phyloP scores from a whole-genome alignment of 2,113 vertebrate species.

The Perca flavescens region DNA sequence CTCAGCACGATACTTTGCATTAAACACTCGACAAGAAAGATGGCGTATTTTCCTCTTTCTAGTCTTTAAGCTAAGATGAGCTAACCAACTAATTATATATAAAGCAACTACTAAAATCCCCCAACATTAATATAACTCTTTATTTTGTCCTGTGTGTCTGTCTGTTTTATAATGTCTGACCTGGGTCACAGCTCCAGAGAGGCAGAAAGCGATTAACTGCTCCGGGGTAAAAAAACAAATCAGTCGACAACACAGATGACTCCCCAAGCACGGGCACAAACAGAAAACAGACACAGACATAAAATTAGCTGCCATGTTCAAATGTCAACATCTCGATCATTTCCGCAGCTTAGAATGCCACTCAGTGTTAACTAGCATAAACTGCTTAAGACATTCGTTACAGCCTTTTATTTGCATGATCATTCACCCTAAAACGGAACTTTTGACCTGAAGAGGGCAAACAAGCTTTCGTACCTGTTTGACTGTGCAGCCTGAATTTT shows the following conservation, averaged over 20 bases:
- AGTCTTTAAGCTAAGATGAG: no score
- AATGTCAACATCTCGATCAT: constrained; percentile 59
- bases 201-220: constrained; percentile 23
- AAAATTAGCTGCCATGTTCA: constrained; percentile 40
- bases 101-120: not conserved
- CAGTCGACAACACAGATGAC: constrained; percentile 19
- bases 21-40: no score
- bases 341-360: constrained; percentile 37
- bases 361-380: not conserved
- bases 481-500: not conserved
- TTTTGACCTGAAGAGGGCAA: constrained; percentile 2
- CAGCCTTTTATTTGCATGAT: constrained; percentile 4
- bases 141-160: not conserved
- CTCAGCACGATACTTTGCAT: no score
- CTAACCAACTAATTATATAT: no score
- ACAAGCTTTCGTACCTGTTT: not conserved
- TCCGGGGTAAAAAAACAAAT: constrained; percentile 10
- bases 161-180: constrained; percentile 2
- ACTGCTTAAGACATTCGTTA: not conserved
- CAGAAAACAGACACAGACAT: constrained; percentile 17
- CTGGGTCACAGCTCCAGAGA: constrained; percentile 48
- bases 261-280: constrained; percentile 20
- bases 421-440: not conserved
- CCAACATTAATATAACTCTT: not conserved
- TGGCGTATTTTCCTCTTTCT: no score